These are phyloP conservation scores for Chymomyza amoena DNA, from an alignment of 2,888 invertebrate genomes.

Conservation along the genomic window DNA sequence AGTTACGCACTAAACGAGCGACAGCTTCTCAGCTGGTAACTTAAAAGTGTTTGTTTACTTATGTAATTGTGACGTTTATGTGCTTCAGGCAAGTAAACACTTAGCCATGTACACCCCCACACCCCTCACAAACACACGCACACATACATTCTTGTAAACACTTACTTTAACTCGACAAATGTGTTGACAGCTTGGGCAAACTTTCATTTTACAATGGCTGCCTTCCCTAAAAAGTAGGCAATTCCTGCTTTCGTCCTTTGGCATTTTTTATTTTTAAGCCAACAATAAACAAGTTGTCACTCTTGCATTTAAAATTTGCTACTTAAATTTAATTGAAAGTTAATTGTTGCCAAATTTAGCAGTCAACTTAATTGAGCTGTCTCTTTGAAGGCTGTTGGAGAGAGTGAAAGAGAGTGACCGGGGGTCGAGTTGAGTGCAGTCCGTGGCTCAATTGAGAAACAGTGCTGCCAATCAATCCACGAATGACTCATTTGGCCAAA, in stretches of 20 bases:
- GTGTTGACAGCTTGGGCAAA: not conserved
- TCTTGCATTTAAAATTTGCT: not conserved
- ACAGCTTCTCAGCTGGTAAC: not conserved
- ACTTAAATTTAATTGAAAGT: slow-evolving; percentile 46
- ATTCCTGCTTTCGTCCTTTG: slow-evolving; percentile 10
- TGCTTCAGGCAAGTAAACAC: slow-evolving; percentile 25
- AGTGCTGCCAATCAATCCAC: slow-evolving; percentile 25
- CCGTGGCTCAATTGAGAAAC: not conserved
- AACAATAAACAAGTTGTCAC: not conserved
- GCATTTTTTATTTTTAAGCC: not conserved
- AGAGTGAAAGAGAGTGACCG: no score
- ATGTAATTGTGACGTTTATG: slow-evolving; percentile 67
- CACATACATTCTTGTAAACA: not conserved
- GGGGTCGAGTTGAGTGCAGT: not conserved
- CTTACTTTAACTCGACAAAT: not conserved
- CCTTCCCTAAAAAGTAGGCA: slow-evolving; percentile 10
- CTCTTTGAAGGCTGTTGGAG: not conserved
- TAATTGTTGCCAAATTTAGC: slow-evolving; percentile 40
- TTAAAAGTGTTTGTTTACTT: slow-evolving; percentile 66
- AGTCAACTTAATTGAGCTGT: slow-evolving; percentile 37
- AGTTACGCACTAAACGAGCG: not conserved
- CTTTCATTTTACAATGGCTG: not conserved
- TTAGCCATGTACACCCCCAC: slow-evolving; percentile 16
- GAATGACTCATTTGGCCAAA: slow-evolving; percentile 20
- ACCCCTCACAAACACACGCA: not conserved